These are phyloP conservation scores for Endotricha flammealis DNA, from an alignment of 2,888 invertebrate species.

Conservation along the genomic window DNA sequence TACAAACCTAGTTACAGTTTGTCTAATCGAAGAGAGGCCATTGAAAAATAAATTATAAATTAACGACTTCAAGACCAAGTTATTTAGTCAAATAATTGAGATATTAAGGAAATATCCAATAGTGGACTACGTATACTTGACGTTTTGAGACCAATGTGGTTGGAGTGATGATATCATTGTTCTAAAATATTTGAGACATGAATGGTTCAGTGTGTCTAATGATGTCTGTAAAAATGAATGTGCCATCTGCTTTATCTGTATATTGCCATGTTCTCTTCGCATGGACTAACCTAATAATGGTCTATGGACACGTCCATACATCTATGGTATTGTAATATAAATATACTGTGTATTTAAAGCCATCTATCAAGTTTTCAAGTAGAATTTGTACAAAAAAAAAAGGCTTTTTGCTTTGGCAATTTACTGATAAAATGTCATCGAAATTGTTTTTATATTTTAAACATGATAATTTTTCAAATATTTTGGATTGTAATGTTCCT, in stretches of 20 bases:
- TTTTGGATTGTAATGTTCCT: constrained; percentile 3
- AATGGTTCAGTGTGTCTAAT: constrained; percentile 34
- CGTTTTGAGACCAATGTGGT: constrained; percentile 43
- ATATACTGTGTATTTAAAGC: constrained; percentile 42
- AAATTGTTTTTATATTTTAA: constrained; percentile 12
- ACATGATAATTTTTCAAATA: constrained; percentile 5
- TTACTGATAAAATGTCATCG: constrained; percentile 11
- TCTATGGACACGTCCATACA: constrained; percentile 59
- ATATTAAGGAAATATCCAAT: constrained; percentile 23
- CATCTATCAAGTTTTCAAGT: constrained; percentile 25
- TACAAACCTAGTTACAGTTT: constrained; percentile 49
- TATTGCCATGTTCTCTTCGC: constrained; percentile 48
- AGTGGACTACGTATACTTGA: constrained; percentile 22
- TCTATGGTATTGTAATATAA: constrained; percentile 43
- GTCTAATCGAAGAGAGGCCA: constrained; percentile 28
- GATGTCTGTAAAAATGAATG: constrained; percentile 55
- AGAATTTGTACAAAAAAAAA: constrained; percentile 21
- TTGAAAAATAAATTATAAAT: constrained; percentile 33
- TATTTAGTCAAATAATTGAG: constrained; percentile 38
- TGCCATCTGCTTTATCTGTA: constrained; percentile 72
- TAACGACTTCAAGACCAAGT: constrained; percentile 64
- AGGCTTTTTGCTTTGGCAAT: constrained; percentile 7
- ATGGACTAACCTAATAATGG: constrained; percentile 28
- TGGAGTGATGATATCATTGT: constrained; percentile 33
- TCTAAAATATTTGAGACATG: constrained; percentile 34